Evolutionary conservation across 1,140 invertebrate genomes (phyloP).

Genomic region (Leucophenga varia): DNA sequence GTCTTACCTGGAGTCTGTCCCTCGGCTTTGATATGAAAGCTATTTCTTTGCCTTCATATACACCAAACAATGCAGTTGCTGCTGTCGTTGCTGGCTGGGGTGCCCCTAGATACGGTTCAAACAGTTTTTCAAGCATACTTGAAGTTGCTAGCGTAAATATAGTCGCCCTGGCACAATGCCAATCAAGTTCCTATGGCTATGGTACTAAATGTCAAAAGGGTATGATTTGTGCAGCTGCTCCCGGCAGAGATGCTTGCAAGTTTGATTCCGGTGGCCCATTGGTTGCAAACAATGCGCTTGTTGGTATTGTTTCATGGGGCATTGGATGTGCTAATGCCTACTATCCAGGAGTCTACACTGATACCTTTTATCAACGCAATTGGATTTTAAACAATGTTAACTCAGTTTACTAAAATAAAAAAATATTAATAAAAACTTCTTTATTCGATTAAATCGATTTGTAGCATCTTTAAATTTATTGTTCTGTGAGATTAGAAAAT

Average conservation of each 20-base stretch:
- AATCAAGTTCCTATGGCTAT: conserved; percentile 34
- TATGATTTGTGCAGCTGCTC: conserved; percentile 56
- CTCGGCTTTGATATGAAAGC: conserved; percentile 26
- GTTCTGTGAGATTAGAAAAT: too few relatives aligned
- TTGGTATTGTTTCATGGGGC: conserved; percentile 67
- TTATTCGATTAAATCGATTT: too few relatives aligned
- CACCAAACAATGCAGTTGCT: conserved; percentile 20
- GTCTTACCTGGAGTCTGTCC: conserved; percentile 31
- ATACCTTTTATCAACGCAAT: conserved; percentile 46
- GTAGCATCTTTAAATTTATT: too few relatives aligned
- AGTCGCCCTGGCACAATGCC: conserved; percentile 25
- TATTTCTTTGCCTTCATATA: conserved; percentile 29
- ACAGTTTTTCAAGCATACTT: conserved; percentile 20
- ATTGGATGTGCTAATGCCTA: conserved; percentile 42
- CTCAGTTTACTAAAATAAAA: too few relatives aligned
- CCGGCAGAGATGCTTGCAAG: conserved; percentile 36
- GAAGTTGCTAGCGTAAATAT: conserved; percentile 33
- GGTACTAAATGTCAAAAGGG: conserved; percentile 32
- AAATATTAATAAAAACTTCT: too few relatives aligned
- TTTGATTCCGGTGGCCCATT: conserved; percentile 60
- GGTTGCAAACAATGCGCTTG: conserved; percentile 34
- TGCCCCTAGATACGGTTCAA: not conserved
- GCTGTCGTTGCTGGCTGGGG: conserved; percentile 47
- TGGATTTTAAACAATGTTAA: conserved; percentile 39
- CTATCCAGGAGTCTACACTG: conserved; percentile 66